phyloP scores from a whole-genome alignment of 1,140 invertebrate species.

The Procambarus virginalis region DNA sequence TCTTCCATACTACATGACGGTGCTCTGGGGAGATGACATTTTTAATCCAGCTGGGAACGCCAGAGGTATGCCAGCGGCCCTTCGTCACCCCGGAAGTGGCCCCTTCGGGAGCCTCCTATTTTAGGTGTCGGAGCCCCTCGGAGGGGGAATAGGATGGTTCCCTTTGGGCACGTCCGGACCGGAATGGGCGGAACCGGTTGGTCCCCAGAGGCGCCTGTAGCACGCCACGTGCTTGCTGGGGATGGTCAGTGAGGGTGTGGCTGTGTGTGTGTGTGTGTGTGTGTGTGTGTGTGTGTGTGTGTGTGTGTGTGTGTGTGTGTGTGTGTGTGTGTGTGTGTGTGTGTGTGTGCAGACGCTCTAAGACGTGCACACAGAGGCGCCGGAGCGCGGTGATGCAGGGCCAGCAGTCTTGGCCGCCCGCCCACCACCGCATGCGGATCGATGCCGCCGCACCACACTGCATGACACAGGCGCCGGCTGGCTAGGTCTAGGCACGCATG shows the following conservation, averaged over 20 bases:
- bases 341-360: too few species aligned
- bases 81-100: neutral
- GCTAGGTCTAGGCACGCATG: conserved; percentile 15
- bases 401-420: neutral
- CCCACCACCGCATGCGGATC: conserved; percentile 20
- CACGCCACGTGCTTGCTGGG: neutral
- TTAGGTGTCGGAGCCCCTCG: neutral
- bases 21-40: neutral
- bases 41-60: neutral
- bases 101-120: neutral
- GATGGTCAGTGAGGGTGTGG: neutral
- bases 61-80: neutral
- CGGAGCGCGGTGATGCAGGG: neutral
- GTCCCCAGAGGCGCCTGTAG: too few species aligned
- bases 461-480: conserved; percentile 28
- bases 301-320: conserved; percentile 2
- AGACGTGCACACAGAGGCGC: too few species aligned
- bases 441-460: conserved; percentile 12
- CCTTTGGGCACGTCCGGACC: neutral
- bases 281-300: neutral
- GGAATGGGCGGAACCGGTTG: neutral
- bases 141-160: too few species aligned
- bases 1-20: too few species aligned
- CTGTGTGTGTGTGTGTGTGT: neutral
- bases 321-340: neutral